Percentiles rank a stretch among this genome's conserved stretches.
phyloP scores from a whole-genome alignment of 2,113 vertebrate genomes.

The Corvus moneduloides region DNA sequence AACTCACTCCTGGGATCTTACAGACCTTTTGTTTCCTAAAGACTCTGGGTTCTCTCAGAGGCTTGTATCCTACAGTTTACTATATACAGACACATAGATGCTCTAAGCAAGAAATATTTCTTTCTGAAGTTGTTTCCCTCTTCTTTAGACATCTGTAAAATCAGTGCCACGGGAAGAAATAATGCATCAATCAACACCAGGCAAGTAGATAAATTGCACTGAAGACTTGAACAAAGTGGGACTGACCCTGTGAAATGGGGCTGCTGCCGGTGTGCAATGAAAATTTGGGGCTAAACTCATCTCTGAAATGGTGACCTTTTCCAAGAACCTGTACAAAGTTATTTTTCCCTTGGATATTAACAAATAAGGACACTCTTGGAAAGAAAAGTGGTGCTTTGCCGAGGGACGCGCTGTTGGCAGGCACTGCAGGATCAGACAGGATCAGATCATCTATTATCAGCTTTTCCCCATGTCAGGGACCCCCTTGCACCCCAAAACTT shows the following conservation, averaged over 20 bases:
- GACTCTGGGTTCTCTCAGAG: neutral
- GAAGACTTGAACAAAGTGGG: neutral
- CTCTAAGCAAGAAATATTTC: neutral
- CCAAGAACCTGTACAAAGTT: accelerated
- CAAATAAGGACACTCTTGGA: neutral
- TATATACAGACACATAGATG: neutral
- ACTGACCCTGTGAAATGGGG: neutral
- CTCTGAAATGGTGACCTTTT: neutral
- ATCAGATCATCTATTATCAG: neutral
- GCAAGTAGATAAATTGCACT: neutral
- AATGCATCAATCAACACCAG: neutral
- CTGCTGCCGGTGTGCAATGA: neutral
- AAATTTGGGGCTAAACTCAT: accelerated
- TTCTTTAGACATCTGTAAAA: neutral
- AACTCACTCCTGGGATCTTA: neutral
- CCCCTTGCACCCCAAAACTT: neutral
- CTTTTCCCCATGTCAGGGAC: neutral
- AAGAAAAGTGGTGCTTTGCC: neutral
- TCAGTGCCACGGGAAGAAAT: neutral
- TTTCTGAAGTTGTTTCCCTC: neutral
- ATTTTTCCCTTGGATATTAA: neutral
- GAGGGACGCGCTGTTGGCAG: accelerated
- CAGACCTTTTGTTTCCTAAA: neutral
- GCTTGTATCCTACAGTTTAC: neutral
- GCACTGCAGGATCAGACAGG: neutral